Evolutionary conservation across 2,797 vertebrate species (phyloP), one percentile per base, ranked within the genome.

Genomic region (Gouania willdenowi): DNA sequence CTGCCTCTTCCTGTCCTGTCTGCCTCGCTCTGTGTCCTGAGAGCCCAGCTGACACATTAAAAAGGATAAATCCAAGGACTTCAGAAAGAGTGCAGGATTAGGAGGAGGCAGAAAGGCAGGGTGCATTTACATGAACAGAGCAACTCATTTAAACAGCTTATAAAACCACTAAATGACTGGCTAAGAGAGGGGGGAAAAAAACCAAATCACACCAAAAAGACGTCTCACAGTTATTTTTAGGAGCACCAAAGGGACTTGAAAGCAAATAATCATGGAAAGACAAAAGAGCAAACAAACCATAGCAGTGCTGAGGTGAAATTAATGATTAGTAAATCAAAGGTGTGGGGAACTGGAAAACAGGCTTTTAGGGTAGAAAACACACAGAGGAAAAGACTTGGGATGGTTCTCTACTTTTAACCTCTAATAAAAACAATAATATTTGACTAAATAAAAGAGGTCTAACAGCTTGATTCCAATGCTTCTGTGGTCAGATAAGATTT

Each of bases 1-100:
- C 71, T 75, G 76, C 76, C 72, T 70, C 55, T 46, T 74, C 63
- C 59, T 34, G 60, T 79, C 67, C 65, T 59, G 75, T 77, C 73
- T 51, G 50, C 50, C 26, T 26, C 23, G 20, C 43, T 51, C 52
- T 18, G 58, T 55, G 47, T 76, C 72, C 68, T 68, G 4, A 55
- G 50, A 71, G 69, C 47, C 62, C 54, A 53, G 48, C 46, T 58
- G 66, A 72, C 70, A 64, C 53, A 31, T 57, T 41, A 36, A 61
- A 49, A 39, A 66, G 65, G 66, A 51, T 18, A 46, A 67, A 55
- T 40, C 51, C 68, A 77, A 79, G 67, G 75, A 80, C 74, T 60
- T 64, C 25, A 22, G 41, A 39, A 32, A 35, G 23, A 39, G 37
- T 29, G 35, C 4, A 4, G 34, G 7, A 30, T 20, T 19, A 40